Evolutionary conservation across 2,797 vertebrate species (phyloP), one percentile per base, ranked within the genome.

Genomic region (Cyprinella venusta): DNA sequence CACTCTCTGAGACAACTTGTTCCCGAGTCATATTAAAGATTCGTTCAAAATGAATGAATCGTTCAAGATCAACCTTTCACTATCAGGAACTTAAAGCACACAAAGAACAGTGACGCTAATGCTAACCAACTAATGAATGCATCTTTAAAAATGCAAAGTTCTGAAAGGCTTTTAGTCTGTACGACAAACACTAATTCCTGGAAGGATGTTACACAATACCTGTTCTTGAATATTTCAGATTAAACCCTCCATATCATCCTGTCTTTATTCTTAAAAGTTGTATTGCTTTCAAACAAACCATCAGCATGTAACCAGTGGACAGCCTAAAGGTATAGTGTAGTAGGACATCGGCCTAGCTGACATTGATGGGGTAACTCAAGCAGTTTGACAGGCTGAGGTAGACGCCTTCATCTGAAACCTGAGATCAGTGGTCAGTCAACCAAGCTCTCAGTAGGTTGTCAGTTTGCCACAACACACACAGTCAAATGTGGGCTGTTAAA

Each of bases 301-400:
- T 26, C 77, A 56, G 24, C 33, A 64, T 69, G 59, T 54, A 67
- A 83, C 67, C 83, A 78, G 5, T 70, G 74, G 67, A 78, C 15
- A 76, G 74, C 68, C 68, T 84, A 78, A 38, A 81, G 77, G 80
- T 74, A 63, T 26, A 9, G 38, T 76, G 82, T 63, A 59, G 59
- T 33, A 61, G 71, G 80, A 64, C 80, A 79, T 38, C 40, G 24
- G 77, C 9, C 38, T 45, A 77, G 42, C 36, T 30, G 40, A 79
- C 67, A 72, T 24, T 78, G 68, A 40, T 30, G 59, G 50, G 45
- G 94, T 92, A 94, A 95, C 91, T 87, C 67, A 92, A 94, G 91
- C 89, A 92, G 89, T 83, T 67, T 9, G 45, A 84, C 48, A 88
- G 88, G 90, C 86, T 86, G 86, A 86, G 83, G 87, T 85, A 90